Evolutionary conservation across 2,888 invertebrate genomes (phyloP), one percentile per base, ranked within the genome.

Genomic region (Monoplex corrugatus): DNA sequence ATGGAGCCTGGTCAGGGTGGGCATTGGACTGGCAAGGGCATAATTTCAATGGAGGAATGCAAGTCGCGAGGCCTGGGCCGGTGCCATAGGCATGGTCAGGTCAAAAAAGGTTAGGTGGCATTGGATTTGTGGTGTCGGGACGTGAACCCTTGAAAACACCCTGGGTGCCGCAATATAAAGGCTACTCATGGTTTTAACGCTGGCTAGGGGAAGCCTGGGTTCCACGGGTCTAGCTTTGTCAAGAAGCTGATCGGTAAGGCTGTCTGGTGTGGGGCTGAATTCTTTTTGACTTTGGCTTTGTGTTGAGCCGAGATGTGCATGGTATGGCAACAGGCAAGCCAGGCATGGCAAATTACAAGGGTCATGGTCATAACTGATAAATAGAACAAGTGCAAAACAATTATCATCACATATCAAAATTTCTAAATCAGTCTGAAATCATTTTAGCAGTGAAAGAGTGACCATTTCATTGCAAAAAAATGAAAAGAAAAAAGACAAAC

Each of bases 341-440:
- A 35, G 88, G 44, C 88, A 88, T 40, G 88, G 88, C 80, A 88
- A 63, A 80, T 32, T 88, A 87, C 57, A 63, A 43, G 40, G 78
- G 78, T 43, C n/a, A 35, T 86, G 86, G 63, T 86, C 87, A 40
- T 88, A 88, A 88, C 82, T 88, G 88, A 88, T 88, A 88, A 88
- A 88, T 50, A 88, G 80, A 88, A 88, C 80, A 87, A 57, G 50
- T 32, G 57, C 32, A 57, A 23, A 40, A 80, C 40, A 80, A 43
- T 80, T 43, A 80, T 80, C 38, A 75, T 35, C 40, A 80, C 40
- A 43, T 43, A 13, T 80, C 32, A 68, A 68, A n/a, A n/a, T n/a
- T n/a, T n/a, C n/a, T 28, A 23, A 68, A n/a, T n/a, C 68, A 68
- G 28, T n/a, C 68, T 68, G n/a, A 28, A n/a, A 23, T 68, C 2